Conservation (phyloP, 2,888 invertebrate species). For the Plagodis dolabraria region DNA sequence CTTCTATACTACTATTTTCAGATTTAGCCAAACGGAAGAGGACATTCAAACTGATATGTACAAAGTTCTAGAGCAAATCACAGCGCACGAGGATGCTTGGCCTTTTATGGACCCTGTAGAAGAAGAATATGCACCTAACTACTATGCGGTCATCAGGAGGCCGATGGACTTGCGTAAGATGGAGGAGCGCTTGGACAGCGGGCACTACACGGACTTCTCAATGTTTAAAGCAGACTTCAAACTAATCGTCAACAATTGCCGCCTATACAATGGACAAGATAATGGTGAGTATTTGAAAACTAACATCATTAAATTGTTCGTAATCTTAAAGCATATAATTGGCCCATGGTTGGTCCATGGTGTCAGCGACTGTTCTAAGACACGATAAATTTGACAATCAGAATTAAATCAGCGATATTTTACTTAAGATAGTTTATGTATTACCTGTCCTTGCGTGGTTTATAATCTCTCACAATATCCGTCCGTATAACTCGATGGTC, state of each 20-base stretch:
- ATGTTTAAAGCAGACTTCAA: constrained; percentile 95
- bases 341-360: too few relatives aligned
- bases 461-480: constrained; percentile 97
- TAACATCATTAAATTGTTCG: too few relatives aligned
- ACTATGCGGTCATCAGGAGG: constrained; percentile 89
- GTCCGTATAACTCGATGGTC: constrained; percentile 95
- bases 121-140: constrained; percentile 96
- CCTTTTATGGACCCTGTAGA: constrained; percentile 97
- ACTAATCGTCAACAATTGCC: constrained; percentile 96
- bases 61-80: constrained; percentile 94
- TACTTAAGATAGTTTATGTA: too few relatives aligned
- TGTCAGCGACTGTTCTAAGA: too few relatives aligned
- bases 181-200: constrained; percentile 93
- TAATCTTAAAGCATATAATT: too few relatives aligned
- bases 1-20: constrained; percentile 61
- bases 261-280: constrained; percentile 95
- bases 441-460: constrained; percentile 92
- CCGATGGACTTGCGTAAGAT: constrained; percentile 96
- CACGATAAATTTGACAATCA: too few relatives aligned
- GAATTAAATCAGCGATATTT: too few relatives aligned
- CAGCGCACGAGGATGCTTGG: constrained; percentile 96
- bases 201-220: constrained; percentile 90
- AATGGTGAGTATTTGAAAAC: constrained; percentile 87
- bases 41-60: constrained; percentile 95
- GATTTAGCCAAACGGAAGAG: constrained; percentile 92